Conservation (phyloP, 2,113 vertebrate species). For the Alouatta palliata region DNA sequence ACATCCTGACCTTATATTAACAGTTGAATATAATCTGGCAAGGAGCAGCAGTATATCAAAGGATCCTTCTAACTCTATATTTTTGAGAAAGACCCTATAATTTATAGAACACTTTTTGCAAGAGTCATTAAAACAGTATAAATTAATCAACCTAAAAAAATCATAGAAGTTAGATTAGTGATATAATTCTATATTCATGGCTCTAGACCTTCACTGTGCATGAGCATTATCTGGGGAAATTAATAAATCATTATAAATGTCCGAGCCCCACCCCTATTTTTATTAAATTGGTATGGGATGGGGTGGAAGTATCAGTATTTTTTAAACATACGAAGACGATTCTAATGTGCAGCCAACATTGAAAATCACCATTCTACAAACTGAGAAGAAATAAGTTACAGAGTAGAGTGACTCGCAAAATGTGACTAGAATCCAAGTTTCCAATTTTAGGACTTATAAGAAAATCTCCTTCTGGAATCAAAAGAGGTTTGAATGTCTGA, state of each 20-base stretch:
- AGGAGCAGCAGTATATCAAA: not conserved
- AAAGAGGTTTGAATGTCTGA: not conserved
- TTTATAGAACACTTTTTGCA: not conserved
- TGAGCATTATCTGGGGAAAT: not conserved
- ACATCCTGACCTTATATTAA: not conserved
- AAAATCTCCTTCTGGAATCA: constrained; percentile 2
- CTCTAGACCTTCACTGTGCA: not conserved
- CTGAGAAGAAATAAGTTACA: not conserved
- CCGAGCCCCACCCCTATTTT: not conserved
- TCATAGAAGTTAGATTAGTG: constrained; percentile 57
- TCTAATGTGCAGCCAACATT: not conserved
- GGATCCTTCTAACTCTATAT: not conserved
- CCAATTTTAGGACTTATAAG: not conserved
- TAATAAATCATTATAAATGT: not conserved
- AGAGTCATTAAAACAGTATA: not conserved
- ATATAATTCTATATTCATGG: not conserved
- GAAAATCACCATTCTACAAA: constrained; percentile 47
- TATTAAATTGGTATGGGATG: not conserved
- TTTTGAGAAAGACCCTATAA: not conserved
- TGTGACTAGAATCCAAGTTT: not conserved
- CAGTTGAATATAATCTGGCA: not conserved
- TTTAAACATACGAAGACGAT: not conserved
- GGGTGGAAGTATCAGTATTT: not conserved
- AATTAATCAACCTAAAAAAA: not conserved
- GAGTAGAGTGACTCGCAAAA: not conserved